These are phyloP conservation scores for Acanthaster planci DNA, from an alignment of 35 echinoderm and acorn worm genomes.

Conservation along the genomic window DNA sequence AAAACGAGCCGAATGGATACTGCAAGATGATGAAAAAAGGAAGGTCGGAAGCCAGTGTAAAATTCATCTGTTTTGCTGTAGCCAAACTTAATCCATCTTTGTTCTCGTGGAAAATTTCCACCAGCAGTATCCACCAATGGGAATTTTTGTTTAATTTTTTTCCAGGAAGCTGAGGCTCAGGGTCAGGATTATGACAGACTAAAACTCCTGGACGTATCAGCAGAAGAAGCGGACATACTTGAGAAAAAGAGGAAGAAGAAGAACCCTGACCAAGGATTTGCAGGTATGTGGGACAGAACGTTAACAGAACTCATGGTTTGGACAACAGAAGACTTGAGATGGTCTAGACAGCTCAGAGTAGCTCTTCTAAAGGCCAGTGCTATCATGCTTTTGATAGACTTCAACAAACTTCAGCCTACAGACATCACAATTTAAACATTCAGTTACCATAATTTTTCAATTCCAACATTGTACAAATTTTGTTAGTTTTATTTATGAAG, in stretches of 20 bases:
- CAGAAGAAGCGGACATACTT: constrained; percentile 90
- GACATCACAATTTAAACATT: too few relatives aligned
- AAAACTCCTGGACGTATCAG: constrained; percentile 83
- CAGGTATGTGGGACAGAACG: constrained; percentile 44
- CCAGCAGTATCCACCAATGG: too few relatives aligned
- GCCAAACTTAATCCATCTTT: too few relatives aligned
- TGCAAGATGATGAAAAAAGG: constrained; percentile 92
- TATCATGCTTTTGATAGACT: neutral
- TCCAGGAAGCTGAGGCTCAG: constrained; percentile 74
- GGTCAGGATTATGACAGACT: constrained; percentile 91
- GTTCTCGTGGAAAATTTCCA: too few relatives aligned
- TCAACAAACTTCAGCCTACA: neutral
- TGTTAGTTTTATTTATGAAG: neutral
- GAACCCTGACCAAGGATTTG: constrained; percentile 96
- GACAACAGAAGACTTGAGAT: neutral
- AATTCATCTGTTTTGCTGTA: neutral
- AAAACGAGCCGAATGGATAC: constrained; percentile 81
- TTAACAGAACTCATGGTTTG: neutral
- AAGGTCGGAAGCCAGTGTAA: constrained; percentile 57
- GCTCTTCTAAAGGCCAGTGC: neutral
- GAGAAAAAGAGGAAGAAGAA: constrained; percentile 99
- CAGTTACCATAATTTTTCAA: too few relatives aligned
- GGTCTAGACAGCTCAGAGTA: neutral
- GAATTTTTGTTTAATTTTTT: too few relatives aligned
- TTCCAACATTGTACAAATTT: too few relatives aligned